Evolutionary conservation across 1,140 invertebrate species (phyloP).

Genomic region (Drosophila eugracilis): DNA sequence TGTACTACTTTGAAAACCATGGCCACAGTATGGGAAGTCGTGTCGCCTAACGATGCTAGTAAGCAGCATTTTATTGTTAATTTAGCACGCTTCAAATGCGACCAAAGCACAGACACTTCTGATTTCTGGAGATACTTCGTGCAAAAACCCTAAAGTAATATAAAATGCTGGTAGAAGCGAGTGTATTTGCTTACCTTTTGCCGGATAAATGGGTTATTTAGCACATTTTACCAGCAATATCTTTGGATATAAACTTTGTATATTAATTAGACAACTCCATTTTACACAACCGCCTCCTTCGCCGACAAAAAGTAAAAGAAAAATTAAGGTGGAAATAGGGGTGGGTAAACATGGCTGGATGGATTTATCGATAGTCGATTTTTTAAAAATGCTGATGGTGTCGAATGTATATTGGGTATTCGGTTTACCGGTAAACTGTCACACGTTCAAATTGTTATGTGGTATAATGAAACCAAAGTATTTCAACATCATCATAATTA

Average conservation of each 20-base stretch:
- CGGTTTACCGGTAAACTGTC: no score
- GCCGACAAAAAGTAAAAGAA: constrained; percentile 58
- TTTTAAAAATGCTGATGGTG: no score
- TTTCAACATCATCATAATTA: no score
- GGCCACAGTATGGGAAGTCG: constrained; percentile 78
- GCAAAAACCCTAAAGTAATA: constrained; percentile 42
- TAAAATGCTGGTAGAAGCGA: background rate
- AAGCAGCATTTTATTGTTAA: constrained; percentile 74
- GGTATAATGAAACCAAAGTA: no score
- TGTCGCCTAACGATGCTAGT: constrained; percentile 84
- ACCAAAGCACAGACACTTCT: constrained; percentile 84
- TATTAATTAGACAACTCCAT: constrained; percentile 32
- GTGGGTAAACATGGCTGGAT: background rate
- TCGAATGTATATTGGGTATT: no score
- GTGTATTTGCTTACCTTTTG: constrained; percentile 56
- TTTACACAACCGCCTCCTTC: constrained; percentile 35
- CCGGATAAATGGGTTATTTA: constrained; percentile 38
- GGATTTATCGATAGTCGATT: background rate
- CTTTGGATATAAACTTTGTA: constrained; percentile 43
- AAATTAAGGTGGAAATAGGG: constrained; percentile 4
- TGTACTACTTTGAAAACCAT: constrained; percentile 83
- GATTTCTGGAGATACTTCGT: constrained; percentile 84
- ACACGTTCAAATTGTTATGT: no score
- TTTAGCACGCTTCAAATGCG: constrained; percentile 81
- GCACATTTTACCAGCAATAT: constrained; percentile 60